A percentile compares a stretch with the other conserved stretches of the same genome.
Evolutionary conservation across 2,797 vertebrate genomes (phyloP).

Genomic region (Serranus cabrilla): DNA sequence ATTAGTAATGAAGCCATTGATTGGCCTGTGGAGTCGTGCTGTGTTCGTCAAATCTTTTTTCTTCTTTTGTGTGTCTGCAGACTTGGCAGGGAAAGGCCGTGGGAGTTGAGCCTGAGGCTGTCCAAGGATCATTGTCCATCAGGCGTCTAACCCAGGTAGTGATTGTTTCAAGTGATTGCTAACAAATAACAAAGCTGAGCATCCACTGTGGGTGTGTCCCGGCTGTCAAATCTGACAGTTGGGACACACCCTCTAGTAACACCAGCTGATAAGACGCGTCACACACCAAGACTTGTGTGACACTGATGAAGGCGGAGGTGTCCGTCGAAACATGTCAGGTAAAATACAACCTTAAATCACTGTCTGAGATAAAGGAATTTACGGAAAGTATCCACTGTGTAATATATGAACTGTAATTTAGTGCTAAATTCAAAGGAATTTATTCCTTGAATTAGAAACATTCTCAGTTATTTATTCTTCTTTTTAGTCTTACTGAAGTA

Average conservation of each 20-base stretch:
- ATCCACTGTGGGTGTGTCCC: not conserved
- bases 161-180: constrained; percentile 17
- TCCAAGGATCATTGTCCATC: constrained; percentile 78
- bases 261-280: too few species aligned
- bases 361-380: too few species aligned
- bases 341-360: too few species aligned
- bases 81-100: constrained; percentile 38
- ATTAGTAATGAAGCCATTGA: constrained; percentile 85
- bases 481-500: constrained; percentile 11
- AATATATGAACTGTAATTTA: constrained; percentile 10
- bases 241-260: too few species aligned
- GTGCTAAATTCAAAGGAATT: constrained; percentile 2
- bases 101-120: constrained; percentile 52
- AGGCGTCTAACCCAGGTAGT: constrained; percentile 82
- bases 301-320: too few species aligned
- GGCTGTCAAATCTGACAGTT: too few species aligned
- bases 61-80: constrained; percentile 46
- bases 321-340: too few species aligned
- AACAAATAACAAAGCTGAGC: not conserved
- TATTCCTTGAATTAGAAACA: not conserved
- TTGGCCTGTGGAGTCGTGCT: constrained; percentile 57
- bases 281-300: too few species aligned
- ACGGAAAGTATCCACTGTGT: not conserved
- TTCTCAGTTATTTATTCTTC: not conserved
- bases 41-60: constrained; percentile 52